Evolutionary conservation across 2,113 vertebrate species (phyloP), one percentile per base, ranked within the genome.

Genomic region (Oostethus manadensis): DNA sequence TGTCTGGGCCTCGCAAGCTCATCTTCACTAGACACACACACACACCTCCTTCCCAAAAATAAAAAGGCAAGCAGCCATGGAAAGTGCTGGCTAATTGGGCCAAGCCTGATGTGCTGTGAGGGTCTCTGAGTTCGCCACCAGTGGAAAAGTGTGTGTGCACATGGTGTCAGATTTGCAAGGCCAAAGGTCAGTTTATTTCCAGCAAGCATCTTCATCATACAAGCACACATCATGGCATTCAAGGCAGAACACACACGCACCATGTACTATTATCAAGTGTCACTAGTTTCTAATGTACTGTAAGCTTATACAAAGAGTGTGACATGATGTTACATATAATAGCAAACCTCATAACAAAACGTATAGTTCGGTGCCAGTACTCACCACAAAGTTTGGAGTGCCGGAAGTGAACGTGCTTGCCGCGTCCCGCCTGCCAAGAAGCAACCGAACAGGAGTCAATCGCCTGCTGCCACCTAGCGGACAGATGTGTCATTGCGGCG

Each of bases 181-280:
- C 71, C 77, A 74, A 60, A 67, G 79, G 78, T 86, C 74, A 69
- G 63, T 81, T 84, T 84, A 86, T 86, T 86, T 86, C 46, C 61
- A 84, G 81, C 51, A 4, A 58, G 61, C 62, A 60, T 82, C 75
- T 76, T 82, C 77, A 71, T 82, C 71, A 51, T 15, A 44, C 64
- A 54, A 55, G 50, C 7, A 9, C 15, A 26, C 7, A 13, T 60
- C n/a, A 22, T 21, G 49, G 17, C 45, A 46, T 18, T 47, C 18
- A 48, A 21, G 10, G 2, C 10, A 38, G 35, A 35, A 35, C 33
- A 4, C 35, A 9, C 10, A 38, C 9, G 23, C 29, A 33, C 29
- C 29, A 33, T 33, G 29, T 33, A 8, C 29, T 33, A 6, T 7
- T 33, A 42, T 13, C 13, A 42, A 3, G 13, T 14, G 38, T 2